Evolutionary conservation across 92 coral and sea anemone species (phyloP), one percentile per base, ranked within the genome.

Genomic region (Palythoa heliodiscus): DNA sequence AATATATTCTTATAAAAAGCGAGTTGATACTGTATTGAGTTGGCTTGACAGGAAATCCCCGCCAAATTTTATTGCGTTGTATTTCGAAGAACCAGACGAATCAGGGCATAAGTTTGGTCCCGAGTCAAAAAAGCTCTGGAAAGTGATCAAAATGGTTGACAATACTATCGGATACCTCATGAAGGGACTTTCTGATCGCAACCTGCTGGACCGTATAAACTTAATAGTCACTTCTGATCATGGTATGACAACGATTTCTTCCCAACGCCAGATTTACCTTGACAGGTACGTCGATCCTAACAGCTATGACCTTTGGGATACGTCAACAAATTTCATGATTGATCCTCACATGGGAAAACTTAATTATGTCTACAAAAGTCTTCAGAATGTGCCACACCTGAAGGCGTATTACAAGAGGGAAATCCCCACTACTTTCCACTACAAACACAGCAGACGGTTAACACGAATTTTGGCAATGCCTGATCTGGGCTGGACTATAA

Each of bases 11-110:
- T 96, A 91, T 40, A 64, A 90, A 78, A 85, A 91, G 22, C 90
- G 96, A 37, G 93, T 91, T 20, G 89, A 94, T 25, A 78, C 86
- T 20, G 83, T 92, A 7, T 58, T 92, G 67, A 70, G 55, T 14
- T 96, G 98, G 98, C 85, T 96, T 47, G 68, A 87, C n/a, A 71
- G 72, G 54, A 71, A 84, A 9, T 85, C 86, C 25, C 96, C 96
- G 5, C 98, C 98, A 10, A 96, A 92, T 83, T 92, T 96, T 68
- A 73, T 94, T n/a, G 97, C 95, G 16, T 69, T 92, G 82, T 94
- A 96, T 60, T 94, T 96, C 86, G 98, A 92, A 77, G 94, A 90
- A 75, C 92, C 97, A 0, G 98, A 96, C 86, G 89, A 92, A 64
- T 84, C 86, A 17, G 97, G 96, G 6, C 98, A 96, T 75, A 29